These are phyloP conservation scores for Urocyon cinereoargenteus DNA, from an alignment of 2,797 vertebrate genomes.

Conservation along the genomic window DNA sequence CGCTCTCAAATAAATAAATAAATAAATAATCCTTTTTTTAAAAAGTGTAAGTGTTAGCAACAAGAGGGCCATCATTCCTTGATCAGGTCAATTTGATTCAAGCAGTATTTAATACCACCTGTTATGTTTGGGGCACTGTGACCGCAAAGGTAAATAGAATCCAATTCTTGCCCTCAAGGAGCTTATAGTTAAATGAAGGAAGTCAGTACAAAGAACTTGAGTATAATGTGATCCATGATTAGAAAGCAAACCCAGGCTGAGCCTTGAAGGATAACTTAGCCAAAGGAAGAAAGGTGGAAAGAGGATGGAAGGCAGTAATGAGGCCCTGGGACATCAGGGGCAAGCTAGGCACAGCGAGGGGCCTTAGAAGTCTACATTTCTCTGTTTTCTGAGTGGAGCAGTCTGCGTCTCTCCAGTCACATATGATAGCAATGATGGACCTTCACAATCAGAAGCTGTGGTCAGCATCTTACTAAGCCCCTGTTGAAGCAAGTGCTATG, in stretches of 20 bases:
- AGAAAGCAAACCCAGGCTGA: constrained; percentile 23
- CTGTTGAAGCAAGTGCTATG: neutral
- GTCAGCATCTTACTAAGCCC: neutral
- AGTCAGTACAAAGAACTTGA: neutral
- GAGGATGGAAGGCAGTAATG: neutral
- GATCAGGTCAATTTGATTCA: neutral
- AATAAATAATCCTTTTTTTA: too few species aligned
- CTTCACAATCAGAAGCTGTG: neutral
- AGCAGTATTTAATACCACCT: neutral
- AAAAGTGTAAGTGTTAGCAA: neutral
- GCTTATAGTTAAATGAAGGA: constrained; percentile 13
- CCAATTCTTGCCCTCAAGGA: neutral
- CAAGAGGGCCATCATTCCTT: neutral
- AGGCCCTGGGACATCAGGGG: neutral
- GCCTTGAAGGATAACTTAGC: constrained; percentile 12
- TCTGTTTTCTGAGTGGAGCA: neutral
- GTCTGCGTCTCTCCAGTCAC: neutral
- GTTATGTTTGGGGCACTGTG: neutral
- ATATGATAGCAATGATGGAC: neutral
- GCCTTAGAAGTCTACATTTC: neutral
- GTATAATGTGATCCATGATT: neutral
- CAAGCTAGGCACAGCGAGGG: neutral
- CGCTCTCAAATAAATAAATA: too few species aligned
- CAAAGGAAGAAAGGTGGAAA: constrained; percentile 31
- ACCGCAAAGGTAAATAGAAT: neutral